Percentiles rank a stretch among this genome's conserved stretches.
Conservation (phyloP, 2,797 vertebrate species). For the Sebastolobus altivelis region DNA sequence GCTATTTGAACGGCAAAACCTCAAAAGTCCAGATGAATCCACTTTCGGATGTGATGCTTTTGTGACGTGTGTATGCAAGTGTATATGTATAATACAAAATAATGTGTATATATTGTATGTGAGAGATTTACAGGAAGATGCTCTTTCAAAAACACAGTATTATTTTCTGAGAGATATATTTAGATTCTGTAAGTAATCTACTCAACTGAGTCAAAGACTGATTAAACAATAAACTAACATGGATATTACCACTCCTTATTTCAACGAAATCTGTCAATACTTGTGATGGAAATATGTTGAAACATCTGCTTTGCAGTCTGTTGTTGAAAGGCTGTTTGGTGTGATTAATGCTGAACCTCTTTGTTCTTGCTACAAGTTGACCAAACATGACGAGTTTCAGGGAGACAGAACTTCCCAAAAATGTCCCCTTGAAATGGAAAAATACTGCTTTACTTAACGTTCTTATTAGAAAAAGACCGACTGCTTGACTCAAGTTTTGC, state of each 20-base stretch:
- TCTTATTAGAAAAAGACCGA: neutral
- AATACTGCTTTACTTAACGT: neutral
- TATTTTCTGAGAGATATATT: conserved; percentile 86
- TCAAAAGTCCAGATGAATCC: conserved; percentile 59
- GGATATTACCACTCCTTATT: conserved; percentile 36
- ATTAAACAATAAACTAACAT: conserved; percentile 86
- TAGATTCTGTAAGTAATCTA: conserved; percentile 82
- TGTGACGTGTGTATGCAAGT: conserved; percentile 69
- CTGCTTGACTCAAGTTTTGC: neutral
- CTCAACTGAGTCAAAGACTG: conserved; percentile 79
- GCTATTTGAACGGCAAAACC: conserved; percentile 68
- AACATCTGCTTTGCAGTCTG: neutral
- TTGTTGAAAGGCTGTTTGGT: neutral
- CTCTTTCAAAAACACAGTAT: conserved; percentile 80
- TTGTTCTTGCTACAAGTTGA: neutral
- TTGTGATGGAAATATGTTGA: neutral
- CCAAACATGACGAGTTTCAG: neutral
- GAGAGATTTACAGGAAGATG: conserved; percentile 77
- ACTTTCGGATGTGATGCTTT: conserved; percentile 72
- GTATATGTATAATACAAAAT: conserved; percentile 73
- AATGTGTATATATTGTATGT: conserved; percentile 82
- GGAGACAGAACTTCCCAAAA: neutral
- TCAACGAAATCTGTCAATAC: neutral
- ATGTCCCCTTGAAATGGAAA: conserved; percentile 9
- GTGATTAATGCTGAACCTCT: neutral